Evolutionary conservation across 1,140 invertebrate species (phyloP).

Genomic region (Atta cephalotes): DNA sequence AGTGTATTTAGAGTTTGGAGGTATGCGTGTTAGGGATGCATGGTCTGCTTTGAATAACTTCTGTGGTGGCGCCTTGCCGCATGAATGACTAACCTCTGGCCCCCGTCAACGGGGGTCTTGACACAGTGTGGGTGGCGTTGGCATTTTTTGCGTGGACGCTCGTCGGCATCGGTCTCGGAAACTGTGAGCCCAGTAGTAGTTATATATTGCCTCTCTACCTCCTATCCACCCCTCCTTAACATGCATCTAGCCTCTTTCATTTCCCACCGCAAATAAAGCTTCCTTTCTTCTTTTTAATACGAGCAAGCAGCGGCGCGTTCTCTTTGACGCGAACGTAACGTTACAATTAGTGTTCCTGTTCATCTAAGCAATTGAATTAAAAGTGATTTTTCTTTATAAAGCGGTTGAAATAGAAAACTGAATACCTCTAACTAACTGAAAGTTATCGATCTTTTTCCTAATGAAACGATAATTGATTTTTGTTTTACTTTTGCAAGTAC

Average conservation of each 20-base stretch:
- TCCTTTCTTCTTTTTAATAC: conserved; percentile 27
- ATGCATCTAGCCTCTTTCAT: background rate
- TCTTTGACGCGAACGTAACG: background rate
- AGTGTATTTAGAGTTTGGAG: conserved; percentile 74
- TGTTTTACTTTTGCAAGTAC: background rate
- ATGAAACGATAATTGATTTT: background rate
- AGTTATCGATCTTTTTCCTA: background rate
- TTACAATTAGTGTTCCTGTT: background rate
- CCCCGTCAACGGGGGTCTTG: conserved; percentile 73
- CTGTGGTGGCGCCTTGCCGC: conserved; percentile 84
- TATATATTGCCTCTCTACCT: conserved; percentile 74
- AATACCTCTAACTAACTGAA: no score
- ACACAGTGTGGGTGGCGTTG: conserved; percentile 80
- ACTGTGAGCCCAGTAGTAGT: conserved; percentile 81
- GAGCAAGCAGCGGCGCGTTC: background rate
- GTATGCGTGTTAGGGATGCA: conserved; percentile 77
- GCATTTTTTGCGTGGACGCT: conserved; percentile 82
- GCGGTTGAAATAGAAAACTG: background rate
- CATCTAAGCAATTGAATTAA: background rate
- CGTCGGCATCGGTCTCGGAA: conserved; percentile 77
- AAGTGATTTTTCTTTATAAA: background rate
- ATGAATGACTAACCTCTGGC: conserved; percentile 84
- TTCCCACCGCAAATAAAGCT: conserved; percentile 22
- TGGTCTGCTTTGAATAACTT: conserved; percentile 83
- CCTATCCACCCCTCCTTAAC: conserved; percentile 51